A percentile compares a stretch with the other conserved stretches of the same genome.
Evolutionary conservation across 2,888 invertebrate species (phyloP).

Genomic region (Masnerella sp.): DNA sequence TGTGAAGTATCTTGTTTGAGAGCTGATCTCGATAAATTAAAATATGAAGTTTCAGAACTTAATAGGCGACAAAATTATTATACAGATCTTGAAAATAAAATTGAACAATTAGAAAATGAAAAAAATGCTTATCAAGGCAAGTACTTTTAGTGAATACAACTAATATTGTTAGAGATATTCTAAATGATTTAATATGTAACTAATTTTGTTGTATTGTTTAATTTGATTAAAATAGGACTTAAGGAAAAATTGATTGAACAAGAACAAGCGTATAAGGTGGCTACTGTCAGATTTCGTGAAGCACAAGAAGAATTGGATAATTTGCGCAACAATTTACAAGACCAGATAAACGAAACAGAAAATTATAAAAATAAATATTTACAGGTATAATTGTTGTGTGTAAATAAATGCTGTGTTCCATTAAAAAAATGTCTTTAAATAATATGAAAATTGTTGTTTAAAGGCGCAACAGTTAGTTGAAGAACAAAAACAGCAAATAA

Average conservation of each 20-base stretch:
- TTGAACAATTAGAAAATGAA: slow-evolving; percentile 74
- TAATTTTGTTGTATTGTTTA: neutral
- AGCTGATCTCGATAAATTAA: slow-evolving; percentile 79
- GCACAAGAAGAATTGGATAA: slow-evolving; percentile 82
- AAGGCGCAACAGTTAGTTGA: slow-evolving; percentile 84
- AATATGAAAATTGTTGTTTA: too few relatives aligned
- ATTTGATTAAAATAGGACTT: slow-evolving; percentile 74
- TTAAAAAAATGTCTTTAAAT: too few relatives aligned
- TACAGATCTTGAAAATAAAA: slow-evolving; percentile 80
- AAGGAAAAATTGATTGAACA: slow-evolving; percentile 84
- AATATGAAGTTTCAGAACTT: too few relatives aligned
- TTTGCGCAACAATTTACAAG: slow-evolving; percentile 81
- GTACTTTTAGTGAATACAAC: too few relatives aligned
- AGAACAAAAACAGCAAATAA: slow-evolving; percentile 84
- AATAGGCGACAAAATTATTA: too few relatives aligned
- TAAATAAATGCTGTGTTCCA: neutral
- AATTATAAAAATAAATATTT: slow-evolving; percentile 83
- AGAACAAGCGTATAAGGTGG: slow-evolving; percentile 79
- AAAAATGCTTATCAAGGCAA: too few relatives aligned
- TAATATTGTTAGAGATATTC: too few relatives aligned
- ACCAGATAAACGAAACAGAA: slow-evolving; percentile 83
- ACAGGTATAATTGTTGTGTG: too few relatives aligned
- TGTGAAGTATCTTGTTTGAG: slow-evolving; percentile 82
- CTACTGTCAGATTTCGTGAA: slow-evolving; percentile 80
- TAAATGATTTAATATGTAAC: neutral